Conservation (phyloP, 1,140 invertebrate genomes). For the Caenorhabditis briggsae region DNA sequence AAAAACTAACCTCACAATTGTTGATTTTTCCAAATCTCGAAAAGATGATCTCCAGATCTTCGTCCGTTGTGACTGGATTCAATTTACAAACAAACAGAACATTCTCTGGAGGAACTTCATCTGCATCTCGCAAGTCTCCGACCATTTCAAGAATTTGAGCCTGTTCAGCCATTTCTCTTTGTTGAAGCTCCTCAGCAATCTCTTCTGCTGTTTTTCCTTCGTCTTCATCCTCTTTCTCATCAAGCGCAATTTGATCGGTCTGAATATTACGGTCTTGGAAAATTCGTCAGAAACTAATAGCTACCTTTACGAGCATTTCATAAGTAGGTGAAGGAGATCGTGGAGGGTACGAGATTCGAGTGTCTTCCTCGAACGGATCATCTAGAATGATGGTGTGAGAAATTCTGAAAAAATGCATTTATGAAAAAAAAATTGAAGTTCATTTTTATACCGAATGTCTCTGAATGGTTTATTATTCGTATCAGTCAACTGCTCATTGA, state of each 20-base stretch:
- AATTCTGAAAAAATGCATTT: conserved; percentile 82
- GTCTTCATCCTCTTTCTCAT: conserved; percentile 93
- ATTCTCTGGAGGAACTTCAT: conserved; percentile 97
- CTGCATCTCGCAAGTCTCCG: conserved; percentile 95
- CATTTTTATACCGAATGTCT: conserved; percentile 84
- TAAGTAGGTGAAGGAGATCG: conserved; percentile 89
- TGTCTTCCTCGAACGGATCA: conserved; percentile 93
- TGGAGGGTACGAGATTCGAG: conserved; percentile 84
- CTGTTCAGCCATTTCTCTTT: conserved; percentile 92
- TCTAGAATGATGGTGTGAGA: conserved; percentile 96
- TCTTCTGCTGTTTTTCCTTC: conserved; percentile 87
- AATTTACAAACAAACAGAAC: conserved; percentile 99
- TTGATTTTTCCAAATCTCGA: conserved; percentile 94
- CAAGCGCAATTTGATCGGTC: conserved; percentile 90
- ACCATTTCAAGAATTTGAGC: conserved; percentile 99
- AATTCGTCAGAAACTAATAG: conserved; percentile 48
- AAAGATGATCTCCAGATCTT: conserved; percentile 97
- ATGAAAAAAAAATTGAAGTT: conserved; percentile 12
- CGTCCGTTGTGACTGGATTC: conserved; percentile 98
- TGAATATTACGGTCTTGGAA: conserved; percentile 76
- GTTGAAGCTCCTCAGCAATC: conserved; percentile 88
- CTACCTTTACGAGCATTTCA: conserved; percentile 83
- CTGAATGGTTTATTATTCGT: conserved; percentile 90
- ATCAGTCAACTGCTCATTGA: conserved; percentile 96
- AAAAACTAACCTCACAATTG: conserved; percentile 88